Evolutionary conservation across 2,113 vertebrate genomes (phyloP).

Genomic region (Leucosticte australis): DNA sequence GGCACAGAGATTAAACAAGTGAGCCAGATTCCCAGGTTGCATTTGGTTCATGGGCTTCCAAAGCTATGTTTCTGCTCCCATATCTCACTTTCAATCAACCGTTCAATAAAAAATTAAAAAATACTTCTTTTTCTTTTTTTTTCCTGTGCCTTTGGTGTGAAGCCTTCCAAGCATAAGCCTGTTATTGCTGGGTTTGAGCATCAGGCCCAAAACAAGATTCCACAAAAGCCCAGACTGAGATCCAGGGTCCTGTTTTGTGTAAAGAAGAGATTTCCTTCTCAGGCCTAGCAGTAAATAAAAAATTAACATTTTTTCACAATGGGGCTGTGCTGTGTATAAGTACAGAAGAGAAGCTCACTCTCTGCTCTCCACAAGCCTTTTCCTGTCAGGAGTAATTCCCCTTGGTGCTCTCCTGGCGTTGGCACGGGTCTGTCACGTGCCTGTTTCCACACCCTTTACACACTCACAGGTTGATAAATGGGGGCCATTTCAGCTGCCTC

Average conservation of each 20-base stretch:
- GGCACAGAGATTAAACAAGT: not conserved
- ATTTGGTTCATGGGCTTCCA: not conserved
- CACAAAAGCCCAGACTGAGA: not conserved
- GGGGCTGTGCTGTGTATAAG: not conserved
- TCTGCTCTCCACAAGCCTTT: not conserved
- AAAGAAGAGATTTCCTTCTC: not conserved
- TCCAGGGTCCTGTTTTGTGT: fast-evolving
- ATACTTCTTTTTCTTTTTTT: fast-evolving
- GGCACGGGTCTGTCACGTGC: fast-evolving
- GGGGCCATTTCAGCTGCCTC: not conserved
- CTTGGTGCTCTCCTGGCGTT: fast-evolving
- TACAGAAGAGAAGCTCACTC: not conserved
- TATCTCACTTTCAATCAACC: not conserved
- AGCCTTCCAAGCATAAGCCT: not conserved
- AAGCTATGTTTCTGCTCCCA: not conserved
- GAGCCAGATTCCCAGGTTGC: not conserved
- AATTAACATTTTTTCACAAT: not conserved
- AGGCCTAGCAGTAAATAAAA: not conserved
- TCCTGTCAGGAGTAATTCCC: not conserved
- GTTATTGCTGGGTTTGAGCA: not conserved
- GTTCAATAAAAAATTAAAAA: not conserved
- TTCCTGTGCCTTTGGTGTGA: not conserved
- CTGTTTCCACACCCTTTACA: not conserved
- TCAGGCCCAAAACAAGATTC: not conserved
- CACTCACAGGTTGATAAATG: not conserved